Conservation (phyloP, 2,888 invertebrate species). For the Campoplex capitator region DNA sequence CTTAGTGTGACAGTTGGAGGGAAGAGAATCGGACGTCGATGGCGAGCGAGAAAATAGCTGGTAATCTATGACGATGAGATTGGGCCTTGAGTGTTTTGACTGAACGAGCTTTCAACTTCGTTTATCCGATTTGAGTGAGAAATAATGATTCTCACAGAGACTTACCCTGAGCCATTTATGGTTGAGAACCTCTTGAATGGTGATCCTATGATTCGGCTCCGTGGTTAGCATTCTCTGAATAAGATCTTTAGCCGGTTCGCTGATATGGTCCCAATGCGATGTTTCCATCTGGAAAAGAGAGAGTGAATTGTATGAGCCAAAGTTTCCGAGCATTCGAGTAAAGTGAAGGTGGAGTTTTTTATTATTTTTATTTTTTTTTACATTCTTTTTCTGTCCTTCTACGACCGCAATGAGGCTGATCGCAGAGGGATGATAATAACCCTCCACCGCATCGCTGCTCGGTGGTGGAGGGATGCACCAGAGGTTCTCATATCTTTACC, state of each 20-base stretch:
- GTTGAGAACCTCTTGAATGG: constrained; percentile 97
- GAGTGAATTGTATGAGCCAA: not conserved
- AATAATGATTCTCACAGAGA: constrained; percentile 59
- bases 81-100: too few species aligned
- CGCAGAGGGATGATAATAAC: constrained; percentile 56
- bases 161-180: constrained; percentile 98
- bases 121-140: not conserved
- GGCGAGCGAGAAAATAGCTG: not conserved
- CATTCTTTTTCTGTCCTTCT: constrained; percentile 26
- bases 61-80: too few species aligned
- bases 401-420: constrained; percentile 41
- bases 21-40: not conserved
- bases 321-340: not conserved
- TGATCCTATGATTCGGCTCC: constrained; percentile 96
- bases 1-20: not conserved
- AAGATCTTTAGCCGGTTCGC: constrained; percentile 97
- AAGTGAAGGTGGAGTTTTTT: constrained; percentile 22
- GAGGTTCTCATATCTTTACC: constrained; percentile 85
- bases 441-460: constrained; percentile 25
- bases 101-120: not conserved
- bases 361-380: not conserved
- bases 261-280: constrained; percentile 96
- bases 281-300: constrained; percentile 90
- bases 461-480: constrained; percentile 39
- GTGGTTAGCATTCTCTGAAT: constrained; percentile 96